phyloP scores from a whole-genome alignment of 2,888 invertebrate genomes.

The Griposia aprilina region DNA sequence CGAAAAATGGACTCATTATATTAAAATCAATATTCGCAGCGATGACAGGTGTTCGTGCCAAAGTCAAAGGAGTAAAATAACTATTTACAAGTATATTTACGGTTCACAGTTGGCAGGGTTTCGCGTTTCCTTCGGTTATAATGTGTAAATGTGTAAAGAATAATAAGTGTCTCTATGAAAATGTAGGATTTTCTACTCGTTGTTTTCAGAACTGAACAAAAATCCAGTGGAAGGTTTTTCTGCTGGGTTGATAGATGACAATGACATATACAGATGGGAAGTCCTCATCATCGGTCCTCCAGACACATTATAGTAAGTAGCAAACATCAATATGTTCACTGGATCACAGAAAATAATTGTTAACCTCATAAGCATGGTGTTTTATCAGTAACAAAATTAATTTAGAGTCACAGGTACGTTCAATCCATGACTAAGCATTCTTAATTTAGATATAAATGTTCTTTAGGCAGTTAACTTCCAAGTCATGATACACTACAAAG shows the following conservation, averaged over 20 bases:
- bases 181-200: constrained; percentile 24
- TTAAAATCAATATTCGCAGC: constrained; percentile 87
- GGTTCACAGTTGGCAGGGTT: constrained; percentile 77
- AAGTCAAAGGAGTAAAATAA: constrained; percentile 75
- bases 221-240: constrained; percentile 99
- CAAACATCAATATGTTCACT: constrained; percentile 17
- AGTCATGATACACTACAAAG: constrained; percentile 3
- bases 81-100: constrained; percentile 77
- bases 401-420: constrained; percentile 21
- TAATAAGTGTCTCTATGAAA: not conserved
- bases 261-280: constrained; percentile 99
- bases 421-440: constrained; percentile 61
- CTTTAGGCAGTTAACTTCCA: not conserved
- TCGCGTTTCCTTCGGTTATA: constrained; percentile 67
- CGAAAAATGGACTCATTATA: constrained; percentile 61
- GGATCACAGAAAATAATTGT: not conserved
- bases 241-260: constrained; percentile 99
- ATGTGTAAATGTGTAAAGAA: constrained; percentile 28
- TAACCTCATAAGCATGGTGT: not conserved
- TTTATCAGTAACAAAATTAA: constrained; percentile 13
- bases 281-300: constrained; percentile 99
- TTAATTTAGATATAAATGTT: constrained; percentile 15
- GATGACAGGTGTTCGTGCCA: constrained; percentile 84
- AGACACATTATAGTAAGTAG: constrained; percentile 99
- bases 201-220: constrained; percentile 98